A percentile compares a stretch with the other conserved stretches of the same genome.
These are phyloP conservation scores for Diplogasteroides magnus DNA, from an alignment of 1,140 invertebrate genomes.

Conservation along the genomic window DNA sequence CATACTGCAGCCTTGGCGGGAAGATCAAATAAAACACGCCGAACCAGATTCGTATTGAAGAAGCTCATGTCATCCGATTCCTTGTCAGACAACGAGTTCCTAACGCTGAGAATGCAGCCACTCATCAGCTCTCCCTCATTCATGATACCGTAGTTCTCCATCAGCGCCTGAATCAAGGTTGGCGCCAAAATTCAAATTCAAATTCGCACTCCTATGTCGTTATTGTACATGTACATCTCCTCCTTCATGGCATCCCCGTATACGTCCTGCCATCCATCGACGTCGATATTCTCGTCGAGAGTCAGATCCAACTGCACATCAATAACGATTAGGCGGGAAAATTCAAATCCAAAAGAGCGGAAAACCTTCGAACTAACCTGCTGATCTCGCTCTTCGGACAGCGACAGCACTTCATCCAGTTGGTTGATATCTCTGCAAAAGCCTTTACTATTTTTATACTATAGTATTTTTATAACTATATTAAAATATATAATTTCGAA, in stretches of 20 bases:
- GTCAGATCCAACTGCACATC: not conserved
- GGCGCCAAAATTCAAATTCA: not conserved
- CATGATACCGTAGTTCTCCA: constrained; percentile 42
- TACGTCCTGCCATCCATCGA: not conserved
- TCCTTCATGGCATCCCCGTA: not conserved
- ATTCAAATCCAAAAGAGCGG: not conserved
- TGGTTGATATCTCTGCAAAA: not conserved
- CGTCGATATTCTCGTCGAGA: not conserved
- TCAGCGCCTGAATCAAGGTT: constrained; percentile 11
- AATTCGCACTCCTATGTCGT: not conserved
- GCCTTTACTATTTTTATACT: constrained; percentile 1
- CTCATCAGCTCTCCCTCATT: constrained; percentile 41
- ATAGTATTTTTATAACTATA: not conserved
- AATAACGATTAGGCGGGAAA: not conserved
- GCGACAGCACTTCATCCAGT: not conserved
- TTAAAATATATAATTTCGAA: no score
- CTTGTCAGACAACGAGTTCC: constrained; percentile 28
- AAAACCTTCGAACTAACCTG: not conserved
- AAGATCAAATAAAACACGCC: not conserved
- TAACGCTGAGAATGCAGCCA: constrained; percentile 30
- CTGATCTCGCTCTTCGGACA: constrained; percentile 8
- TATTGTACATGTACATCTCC: not conserved
- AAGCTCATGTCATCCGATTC: constrained; percentile 35
- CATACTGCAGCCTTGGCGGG: not conserved
- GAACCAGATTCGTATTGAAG: constrained; percentile 32